phyloP scores from a whole-genome alignment of 2,888 invertebrate genomes.

The Cryptocheilus praepositus region DNA sequence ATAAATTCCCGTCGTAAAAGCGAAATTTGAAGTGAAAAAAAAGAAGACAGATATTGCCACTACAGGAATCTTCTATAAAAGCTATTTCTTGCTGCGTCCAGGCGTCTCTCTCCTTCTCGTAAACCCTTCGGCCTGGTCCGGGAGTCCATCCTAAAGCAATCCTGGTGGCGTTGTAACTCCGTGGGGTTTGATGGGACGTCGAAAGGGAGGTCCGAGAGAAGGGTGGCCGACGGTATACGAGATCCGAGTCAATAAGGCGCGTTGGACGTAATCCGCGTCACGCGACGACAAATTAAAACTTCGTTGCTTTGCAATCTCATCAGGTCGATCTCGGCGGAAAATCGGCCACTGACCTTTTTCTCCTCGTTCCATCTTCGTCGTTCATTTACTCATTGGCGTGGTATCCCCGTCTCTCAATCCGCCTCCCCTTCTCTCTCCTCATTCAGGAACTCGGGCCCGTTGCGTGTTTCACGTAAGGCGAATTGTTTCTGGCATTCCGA shows the following conservation, averaged over 20 bases:
- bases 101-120: background rate
- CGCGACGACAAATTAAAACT: constrained; percentile 67
- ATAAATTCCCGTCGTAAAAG: too few relatives aligned
- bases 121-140: background rate
- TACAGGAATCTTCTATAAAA: too few relatives aligned
- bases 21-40: too few relatives aligned
- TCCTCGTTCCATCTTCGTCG: background rate
- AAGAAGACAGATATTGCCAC: too few relatives aligned
- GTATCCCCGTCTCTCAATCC: too few relatives aligned
- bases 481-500: constrained; percentile 68
- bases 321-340: constrained; percentile 48
- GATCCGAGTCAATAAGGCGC: constrained; percentile 61
- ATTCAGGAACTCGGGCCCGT: constrained; percentile 41
- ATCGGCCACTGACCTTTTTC: background rate
- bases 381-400: background rate
- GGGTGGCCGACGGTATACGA: constrained; percentile 28
- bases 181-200: constrained; percentile 31
- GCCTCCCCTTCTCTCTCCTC: too few relatives aligned
- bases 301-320: constrained; percentile 69
- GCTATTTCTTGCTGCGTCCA: too few relatives aligned
- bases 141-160: constrained; percentile 1
- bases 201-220: constrained; percentile 26
- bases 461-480: constrained; percentile 63
- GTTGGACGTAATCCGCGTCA: constrained; percentile 65
- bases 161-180: background rate